Conservation (phyloP, 2,888 invertebrate species). For the Rhyacophila evoluta region DNA sequence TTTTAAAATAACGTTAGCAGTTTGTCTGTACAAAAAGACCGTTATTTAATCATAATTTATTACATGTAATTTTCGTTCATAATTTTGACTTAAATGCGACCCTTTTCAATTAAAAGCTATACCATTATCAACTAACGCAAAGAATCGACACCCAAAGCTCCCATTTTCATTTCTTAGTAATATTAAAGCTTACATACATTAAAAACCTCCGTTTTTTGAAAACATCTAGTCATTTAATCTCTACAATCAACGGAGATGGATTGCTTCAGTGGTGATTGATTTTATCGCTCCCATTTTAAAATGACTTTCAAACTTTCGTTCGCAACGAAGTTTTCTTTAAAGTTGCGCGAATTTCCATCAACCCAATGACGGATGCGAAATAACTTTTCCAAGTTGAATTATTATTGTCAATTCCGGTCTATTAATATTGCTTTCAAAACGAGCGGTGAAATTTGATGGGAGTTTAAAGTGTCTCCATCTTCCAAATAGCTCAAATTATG, state of each 20-base stretch:
- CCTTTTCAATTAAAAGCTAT: too few relatives aligned
- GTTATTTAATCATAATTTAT: too few relatives aligned
- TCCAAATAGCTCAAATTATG: not conserved
- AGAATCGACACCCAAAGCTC: too few relatives aligned
- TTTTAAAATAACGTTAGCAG: too few relatives aligned
- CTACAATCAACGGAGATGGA: not conserved
- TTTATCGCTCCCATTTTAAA: conserved; percentile 6
- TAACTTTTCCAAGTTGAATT: not conserved
- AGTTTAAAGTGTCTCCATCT: not conserved
- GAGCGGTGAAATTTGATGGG: not conserved
- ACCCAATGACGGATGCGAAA: conserved; percentile 2
- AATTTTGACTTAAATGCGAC: too few relatives aligned
- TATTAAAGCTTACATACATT: not conserved
- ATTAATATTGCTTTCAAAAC: conserved; percentile 7
- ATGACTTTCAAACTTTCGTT: not conserved
- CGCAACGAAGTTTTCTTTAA: not conserved
- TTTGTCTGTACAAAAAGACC: too few relatives aligned
- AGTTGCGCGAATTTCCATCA: not conserved
- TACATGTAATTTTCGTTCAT: too few relatives aligned
- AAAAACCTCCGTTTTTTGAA: not conserved
- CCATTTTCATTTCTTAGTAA: too few relatives aligned
- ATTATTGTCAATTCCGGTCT: conserved; percentile 22
- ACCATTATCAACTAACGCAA: too few relatives aligned
- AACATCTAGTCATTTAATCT: not conserved
- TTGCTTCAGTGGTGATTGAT: not conserved